A percentile compares a stretch with the other conserved stretches of the same genome.
These are phyloP conservation scores for Drosophila elegans DNA, from an alignment of 1,140 invertebrate species.

Conservation along the genomic window DNA sequence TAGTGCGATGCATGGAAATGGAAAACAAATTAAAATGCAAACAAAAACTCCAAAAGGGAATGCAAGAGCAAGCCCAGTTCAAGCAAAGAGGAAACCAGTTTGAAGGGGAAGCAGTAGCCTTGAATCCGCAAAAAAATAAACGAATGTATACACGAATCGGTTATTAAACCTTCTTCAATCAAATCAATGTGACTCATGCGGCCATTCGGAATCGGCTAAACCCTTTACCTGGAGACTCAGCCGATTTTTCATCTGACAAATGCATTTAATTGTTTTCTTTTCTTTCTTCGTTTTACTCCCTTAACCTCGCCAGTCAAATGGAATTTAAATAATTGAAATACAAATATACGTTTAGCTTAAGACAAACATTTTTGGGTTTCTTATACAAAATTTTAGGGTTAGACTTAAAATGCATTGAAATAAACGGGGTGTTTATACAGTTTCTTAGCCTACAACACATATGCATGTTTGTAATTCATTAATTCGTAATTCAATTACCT, in stretches of 20 bases:
- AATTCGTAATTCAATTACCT: too few relatives aligned
- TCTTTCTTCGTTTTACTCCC: neutral
- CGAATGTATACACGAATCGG: constrained; percentile 16
- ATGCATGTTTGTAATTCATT: too few relatives aligned
- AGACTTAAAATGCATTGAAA: too few relatives aligned
- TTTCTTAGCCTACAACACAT: too few relatives aligned
- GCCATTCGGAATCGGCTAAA: neutral
- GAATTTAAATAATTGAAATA: neutral
- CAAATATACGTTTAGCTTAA: too few relatives aligned
- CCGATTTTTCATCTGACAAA: constrained; percentile 4
- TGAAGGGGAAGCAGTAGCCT: constrained; percentile 37
- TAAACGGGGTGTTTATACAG: too few relatives aligned
- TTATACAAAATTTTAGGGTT: too few relatives aligned
- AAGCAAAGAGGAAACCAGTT: constrained; percentile 23
- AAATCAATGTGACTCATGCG: constrained; percentile 26
- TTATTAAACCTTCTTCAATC: constrained; percentile 30
- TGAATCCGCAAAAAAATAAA: constrained; percentile 17
- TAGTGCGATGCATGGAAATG: constrained; percentile 10
- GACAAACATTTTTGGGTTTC: too few relatives aligned
- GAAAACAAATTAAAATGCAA: constrained; percentile 40
- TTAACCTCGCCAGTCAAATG: neutral
- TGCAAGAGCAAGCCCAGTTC: neutral
- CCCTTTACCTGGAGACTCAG: neutral
- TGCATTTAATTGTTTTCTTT: constrained; percentile 3
- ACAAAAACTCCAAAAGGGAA: constrained; percentile 5